phyloP scores from a whole-genome alignment of 2,888 invertebrate genomes.

The Leptogaster cylindrica region DNA sequence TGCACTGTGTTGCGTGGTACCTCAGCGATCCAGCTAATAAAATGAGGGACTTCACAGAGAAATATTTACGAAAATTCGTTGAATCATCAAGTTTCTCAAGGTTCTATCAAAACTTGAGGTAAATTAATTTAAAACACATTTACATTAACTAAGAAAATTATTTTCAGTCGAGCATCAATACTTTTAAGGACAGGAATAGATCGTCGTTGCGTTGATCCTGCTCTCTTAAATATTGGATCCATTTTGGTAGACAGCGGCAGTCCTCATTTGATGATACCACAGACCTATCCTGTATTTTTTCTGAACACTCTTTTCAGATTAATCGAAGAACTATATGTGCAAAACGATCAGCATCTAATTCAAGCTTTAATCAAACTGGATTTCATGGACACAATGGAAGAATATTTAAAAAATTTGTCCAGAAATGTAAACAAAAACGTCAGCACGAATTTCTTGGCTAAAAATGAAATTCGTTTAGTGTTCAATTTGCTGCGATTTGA shows the following conservation, averaged over 20 bases:
- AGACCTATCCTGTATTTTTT: conserved; percentile 57
- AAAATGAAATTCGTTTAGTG: conserved; percentile 67
- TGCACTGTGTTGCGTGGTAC: conserved; percentile 56
- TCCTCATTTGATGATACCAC: conserved; percentile 56
- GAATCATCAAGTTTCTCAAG: conserved; percentile 53
- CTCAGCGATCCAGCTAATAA: conserved; percentile 50
- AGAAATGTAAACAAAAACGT: conserved; percentile 48
- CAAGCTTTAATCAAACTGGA: conserved; percentile 52
- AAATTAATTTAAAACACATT: conserved; percentile 44
- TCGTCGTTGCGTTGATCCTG: conserved; percentile 56
- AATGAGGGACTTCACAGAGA: conserved; percentile 54
- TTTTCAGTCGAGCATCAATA: conserved; percentile 55
- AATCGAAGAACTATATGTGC: conserved; percentile 48
- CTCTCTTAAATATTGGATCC: conserved; percentile 58
- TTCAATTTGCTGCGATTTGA: conserved; percentile 56
- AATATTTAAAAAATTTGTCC: conserved; percentile 15
- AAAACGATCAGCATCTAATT: conserved; percentile 51
- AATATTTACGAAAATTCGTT: conserved; percentile 56
- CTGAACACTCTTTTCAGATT: conserved; percentile 56
- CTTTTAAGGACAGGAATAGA: conserved; percentile 52
- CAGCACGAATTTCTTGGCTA: conserved; percentile 63
- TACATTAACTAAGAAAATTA: too few species aligned
- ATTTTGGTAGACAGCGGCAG: conserved; percentile 54
- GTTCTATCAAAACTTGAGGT: conserved; percentile 54
- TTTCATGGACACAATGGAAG: conserved; percentile 38